phyloP scores from a whole-genome alignment of 2,113 vertebrate genomes.

The Holacanthus passer region DNA sequence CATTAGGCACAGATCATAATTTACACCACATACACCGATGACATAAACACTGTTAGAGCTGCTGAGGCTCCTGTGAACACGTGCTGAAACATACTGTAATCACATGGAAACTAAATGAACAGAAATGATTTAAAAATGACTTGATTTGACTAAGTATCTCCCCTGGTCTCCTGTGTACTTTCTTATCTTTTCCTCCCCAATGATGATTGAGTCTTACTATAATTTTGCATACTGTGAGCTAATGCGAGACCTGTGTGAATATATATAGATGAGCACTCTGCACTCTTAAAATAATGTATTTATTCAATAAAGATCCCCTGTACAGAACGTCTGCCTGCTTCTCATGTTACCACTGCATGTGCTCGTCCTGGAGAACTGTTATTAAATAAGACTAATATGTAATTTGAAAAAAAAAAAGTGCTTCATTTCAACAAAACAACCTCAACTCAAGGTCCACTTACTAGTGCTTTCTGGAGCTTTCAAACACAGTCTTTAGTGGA shows the following conservation, averaged over 20 bases:
- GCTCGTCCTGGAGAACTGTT: neutral
- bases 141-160: slow-evolving; percentile 17
- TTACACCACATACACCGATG: slow-evolving; percentile 20
- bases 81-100: slow-evolving; percentile 53
- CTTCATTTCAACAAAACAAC: neutral
- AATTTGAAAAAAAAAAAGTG: no score
- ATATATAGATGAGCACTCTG: slow-evolving; percentile 53
- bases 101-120: slow-evolving; percentile 39
- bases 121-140: slow-evolving; percentile 10
- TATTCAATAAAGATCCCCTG: slow-evolving; percentile 78
- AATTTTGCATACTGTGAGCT: slow-evolving; percentile 54
- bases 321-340: slow-evolving; percentile 53
- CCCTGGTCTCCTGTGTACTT: slow-evolving; percentile 31
- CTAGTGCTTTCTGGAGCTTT: neutral
- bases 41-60: slow-evolving; percentile 3
- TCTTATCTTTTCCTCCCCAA: slow-evolving; percentile 13
- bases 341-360: slow-evolving; percentile 12
- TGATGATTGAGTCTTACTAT: slow-evolving; percentile 51
- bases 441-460: neutral
- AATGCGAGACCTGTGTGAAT: slow-evolving; percentile 46
- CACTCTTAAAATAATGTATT: slow-evolving; percentile 73
- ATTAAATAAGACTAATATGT: neutral
- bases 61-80: slow-evolving; percentile 21
- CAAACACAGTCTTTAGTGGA: neutral
- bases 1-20: neutral